phyloP scores from a whole-genome alignment of 2,888 invertebrate genomes.

The Drosophila prolongata region DNA sequence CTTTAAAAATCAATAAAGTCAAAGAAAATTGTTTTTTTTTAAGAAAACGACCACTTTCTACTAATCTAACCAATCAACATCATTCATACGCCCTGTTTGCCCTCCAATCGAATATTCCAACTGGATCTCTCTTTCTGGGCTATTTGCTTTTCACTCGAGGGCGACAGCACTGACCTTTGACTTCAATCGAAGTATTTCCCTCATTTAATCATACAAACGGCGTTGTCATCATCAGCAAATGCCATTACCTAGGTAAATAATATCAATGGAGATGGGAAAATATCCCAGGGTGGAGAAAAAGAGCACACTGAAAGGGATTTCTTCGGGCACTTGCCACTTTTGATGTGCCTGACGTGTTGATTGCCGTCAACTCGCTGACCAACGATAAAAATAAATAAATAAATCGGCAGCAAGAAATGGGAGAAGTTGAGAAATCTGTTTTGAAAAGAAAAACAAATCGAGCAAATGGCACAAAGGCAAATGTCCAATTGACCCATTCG shows the following conservation, averaged over 20 bases:
- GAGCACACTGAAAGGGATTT: conserved; percentile 4
- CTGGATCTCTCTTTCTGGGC: conserved; percentile 12
- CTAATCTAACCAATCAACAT: conserved; percentile 20
- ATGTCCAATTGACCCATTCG: conserved; percentile 10
- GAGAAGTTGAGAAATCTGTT: conserved; percentile 14
- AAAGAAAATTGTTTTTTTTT: too few species aligned
- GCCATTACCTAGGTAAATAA: conserved; percentile 52
- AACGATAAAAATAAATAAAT: conserved; percentile 56
- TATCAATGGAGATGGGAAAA: background rate
- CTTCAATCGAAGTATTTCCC: conserved; percentile 24
- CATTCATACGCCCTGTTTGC: conserved; percentile 36
- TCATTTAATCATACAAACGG: conserved; percentile 27
- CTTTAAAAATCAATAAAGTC: background rate
- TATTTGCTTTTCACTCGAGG: conserved; percentile 43
- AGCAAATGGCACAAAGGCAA: conserved; percentile 46
- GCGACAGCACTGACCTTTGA: conserved; percentile 19
- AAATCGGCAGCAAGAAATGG: conserved; percentile 16
- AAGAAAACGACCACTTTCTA: too few species aligned
- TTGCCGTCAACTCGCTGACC: conserved; percentile 42
- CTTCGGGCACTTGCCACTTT: conserved; percentile 34
- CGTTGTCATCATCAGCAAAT: conserved; percentile 45
- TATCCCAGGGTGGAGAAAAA: conserved; percentile 1
- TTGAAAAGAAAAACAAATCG: conserved; percentile 54
- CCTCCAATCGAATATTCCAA: conserved; percentile 28
- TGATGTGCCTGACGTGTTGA: conserved; percentile 42